phyloP scores from a whole-genome alignment of 2,797 vertebrate genomes.

The Morus bassanus region DNA sequence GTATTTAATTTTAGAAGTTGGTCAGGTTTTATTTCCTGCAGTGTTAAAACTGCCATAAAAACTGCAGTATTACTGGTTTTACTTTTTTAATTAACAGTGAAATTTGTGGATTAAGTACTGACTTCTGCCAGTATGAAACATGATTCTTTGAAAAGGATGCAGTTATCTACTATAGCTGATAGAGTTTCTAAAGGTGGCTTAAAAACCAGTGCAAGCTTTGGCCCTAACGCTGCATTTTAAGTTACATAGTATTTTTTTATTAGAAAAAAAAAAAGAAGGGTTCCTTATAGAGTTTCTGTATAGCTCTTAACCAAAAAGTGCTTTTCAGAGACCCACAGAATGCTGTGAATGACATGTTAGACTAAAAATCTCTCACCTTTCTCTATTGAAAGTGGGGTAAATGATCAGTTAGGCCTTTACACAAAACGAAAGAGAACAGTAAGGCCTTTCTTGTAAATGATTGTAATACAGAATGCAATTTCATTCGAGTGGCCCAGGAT shows the following conservation, averaged over 20 bases:
- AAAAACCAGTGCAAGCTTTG: background rate
- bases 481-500: background rate
- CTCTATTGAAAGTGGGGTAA: background rate
- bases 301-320: background rate
- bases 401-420: background rate
- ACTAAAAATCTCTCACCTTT: background rate
- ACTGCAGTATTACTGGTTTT: background rate
- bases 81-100: background rate
- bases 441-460: slow-evolving; percentile 5
- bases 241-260: background rate
- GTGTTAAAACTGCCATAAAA: background rate
- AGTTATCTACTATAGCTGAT: background rate
- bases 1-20: background rate
- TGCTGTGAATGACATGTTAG: background rate
- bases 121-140: background rate
- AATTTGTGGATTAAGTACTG: background rate
- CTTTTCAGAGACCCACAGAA: background rate
- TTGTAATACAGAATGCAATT: background rate
- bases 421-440: background rate
- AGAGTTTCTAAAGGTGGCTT: background rate
- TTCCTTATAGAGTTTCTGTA: background rate
- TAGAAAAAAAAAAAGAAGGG: background rate
- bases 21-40: background rate
- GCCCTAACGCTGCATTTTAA: background rate
- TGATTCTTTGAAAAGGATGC: background rate